Conservation (phyloP, 2,888 invertebrate species). For the Callyntrura sp. region DNA sequence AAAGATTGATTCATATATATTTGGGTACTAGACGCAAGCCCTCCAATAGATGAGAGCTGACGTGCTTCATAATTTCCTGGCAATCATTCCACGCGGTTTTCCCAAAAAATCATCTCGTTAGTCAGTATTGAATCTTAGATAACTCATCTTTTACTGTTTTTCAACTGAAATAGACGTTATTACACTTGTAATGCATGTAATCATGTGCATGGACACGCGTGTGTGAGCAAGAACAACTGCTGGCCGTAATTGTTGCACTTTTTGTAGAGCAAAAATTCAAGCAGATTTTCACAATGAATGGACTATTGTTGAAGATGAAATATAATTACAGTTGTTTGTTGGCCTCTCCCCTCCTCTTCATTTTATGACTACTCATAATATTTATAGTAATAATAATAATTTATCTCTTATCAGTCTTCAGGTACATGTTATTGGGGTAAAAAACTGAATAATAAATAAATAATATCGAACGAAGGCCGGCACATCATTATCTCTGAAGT, state of each 20-base stretch:
- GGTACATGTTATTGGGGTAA: neutral
- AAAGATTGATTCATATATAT: slow-evolving; percentile 1
- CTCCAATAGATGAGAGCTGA: too few species aligned
- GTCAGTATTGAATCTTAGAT: slow-evolving; percentile 16
- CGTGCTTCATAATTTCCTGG: slow-evolving; percentile 38
- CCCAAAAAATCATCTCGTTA: neutral
- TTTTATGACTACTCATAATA: neutral
- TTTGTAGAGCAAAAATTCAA: slow-evolving; percentile 12
- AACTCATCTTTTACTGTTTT: neutral
- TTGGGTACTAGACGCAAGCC: too few species aligned
- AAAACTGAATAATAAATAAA: neutral
- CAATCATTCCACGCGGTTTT: neutral
- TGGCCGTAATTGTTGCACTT: neutral
- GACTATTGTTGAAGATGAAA: slow-evolving; percentile 3
- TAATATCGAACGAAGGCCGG: neutral
- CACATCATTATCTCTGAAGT: neutral
- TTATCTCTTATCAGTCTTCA: neutral
- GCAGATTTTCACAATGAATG: neutral
- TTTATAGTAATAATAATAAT: too few species aligned
- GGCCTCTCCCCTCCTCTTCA: neutral
- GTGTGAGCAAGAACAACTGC: neutral
- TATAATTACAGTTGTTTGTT: neutral
- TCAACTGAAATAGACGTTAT: neutral
- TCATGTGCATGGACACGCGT: neutral
- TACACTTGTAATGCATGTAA: too few species aligned